Evolutionary conservation across 2,113 vertebrate species (phyloP), one percentile per base, ranked within the genome.

Genomic region (Hippocampus comes): DNA sequence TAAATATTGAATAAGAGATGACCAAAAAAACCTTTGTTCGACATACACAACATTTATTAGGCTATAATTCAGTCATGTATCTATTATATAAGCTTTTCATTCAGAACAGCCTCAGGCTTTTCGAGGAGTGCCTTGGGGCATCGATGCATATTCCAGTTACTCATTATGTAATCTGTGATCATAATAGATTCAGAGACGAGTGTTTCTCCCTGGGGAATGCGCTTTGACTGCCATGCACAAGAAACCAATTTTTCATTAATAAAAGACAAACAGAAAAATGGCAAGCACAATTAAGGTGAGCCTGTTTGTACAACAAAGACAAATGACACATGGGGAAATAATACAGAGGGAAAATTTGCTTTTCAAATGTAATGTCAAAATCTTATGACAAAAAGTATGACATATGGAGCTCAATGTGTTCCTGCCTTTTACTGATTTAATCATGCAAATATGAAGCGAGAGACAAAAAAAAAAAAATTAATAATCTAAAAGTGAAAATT

Each of bases 101-200:
- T 73, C 74, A 68, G 10, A 71, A 49, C 38, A 69, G 55, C 79
- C 72, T 63, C 27, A 70, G 67, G 74, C 74, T 34, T 57, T 74
- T 66, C 51, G 63, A 46, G 71, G 27, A 17, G 8, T 3, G 1
- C 76, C 76, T 72, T n/a, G 10, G 75, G 79, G 72, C 68, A 65
- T 65, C 65, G 9, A 65, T 71, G 68, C 72, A 80, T 34, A 71
- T 56, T 74, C 3, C 57, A 53, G 75, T 43, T 76, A 14, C 77
- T 78, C 71, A 79, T 81, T 82, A 18, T 3, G 23, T 76, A 74
- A 87, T 64, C 48, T 72, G 25, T 63, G 64, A 66, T 77, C 38
- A 46, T 76, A 56, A 51, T 46, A 65, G 66, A 61, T 41, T 72
- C 57, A n/a, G 42, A 23, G 43, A 63, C 69, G 60, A 70, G 21